Base-by-base conservation (phyloP, 2,797 vertebrate species). In the Microchirus variegatus region DNA sequence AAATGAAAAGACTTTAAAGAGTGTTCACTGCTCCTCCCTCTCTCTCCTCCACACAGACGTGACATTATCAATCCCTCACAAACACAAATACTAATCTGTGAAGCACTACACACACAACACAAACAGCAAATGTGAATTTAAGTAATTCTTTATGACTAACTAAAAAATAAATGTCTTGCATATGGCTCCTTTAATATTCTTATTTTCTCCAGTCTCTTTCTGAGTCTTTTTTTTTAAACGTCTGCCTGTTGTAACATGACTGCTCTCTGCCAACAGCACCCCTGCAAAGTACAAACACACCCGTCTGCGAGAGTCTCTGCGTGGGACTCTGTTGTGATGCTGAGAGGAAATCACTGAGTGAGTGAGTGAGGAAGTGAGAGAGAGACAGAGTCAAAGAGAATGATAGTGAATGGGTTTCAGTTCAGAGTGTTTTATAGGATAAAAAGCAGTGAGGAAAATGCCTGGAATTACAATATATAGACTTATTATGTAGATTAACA, bases 251-350 rank as follows among this genome's bases (percentile, higher is more conserved):
- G 54, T 76, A 74, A 77, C 75, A 70, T 65, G 62, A 59, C 54
- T 72, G 4, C 68, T 79, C 67, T 56, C 70, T 78, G 77, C 78
- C 67, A 85, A 70, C 60, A 75, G 84, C 78, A 73, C 58, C 69
- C 68, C 80, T 74, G 79, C 67, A 43, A 87, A 83, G 78, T 70
- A 85, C 76, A 81, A 65, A 81, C 70, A 73, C 63, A 45, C 48
- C 76, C 38, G 37, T 75, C 74, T 81, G 80, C 55, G 68, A 69
- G 67, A 59, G 67, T 47, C 78, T 73, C 56, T 50, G 69, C 69
- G 56, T 64, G 77, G 65, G 73, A 64, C 67, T 81, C 78, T 76
- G 55, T 79, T 79, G 52, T 71, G 79, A 78, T 77, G 69, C 76
- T 64, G 71, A 45, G 56, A 81, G 70, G 63, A 70, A 73, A 80